Evolutionary conservation across 1,140 invertebrate species (phyloP), one percentile per base, ranked within the genome.

Genomic region (Hyles euphorbiae): DNA sequence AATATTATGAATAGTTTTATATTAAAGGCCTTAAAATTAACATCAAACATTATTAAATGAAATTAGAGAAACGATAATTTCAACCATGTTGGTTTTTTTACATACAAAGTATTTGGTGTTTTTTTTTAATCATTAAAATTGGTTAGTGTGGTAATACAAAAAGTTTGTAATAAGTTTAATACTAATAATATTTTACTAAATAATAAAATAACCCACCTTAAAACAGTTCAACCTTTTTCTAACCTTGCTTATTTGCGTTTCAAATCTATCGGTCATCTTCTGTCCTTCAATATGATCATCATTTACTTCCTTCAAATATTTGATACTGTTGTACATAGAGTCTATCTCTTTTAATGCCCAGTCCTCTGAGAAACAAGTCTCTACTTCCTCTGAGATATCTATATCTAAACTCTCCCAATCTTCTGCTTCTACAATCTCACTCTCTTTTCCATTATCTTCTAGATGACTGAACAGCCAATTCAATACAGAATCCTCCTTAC

Each of bases 291-390:
- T 56, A 12, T 63, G 51, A 52, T 80, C 61, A 56, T 80, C 69
- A 0, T 71, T 78, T 0, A 81, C 50, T 68, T 83, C 75, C 51
- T 72, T 73, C 1, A 83, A 56, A 58, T 75, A 80, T 60, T 72
- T 75, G 5, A 81, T 78, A 56, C 68, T 83, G 49, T 78, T 76
- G 5, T 60, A 54, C 72, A 86, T 72, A 3, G 74, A 78, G 56
- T 83, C 72, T 50, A 83, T 83, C 68, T 83, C 79, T 53, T 73
- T 76, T 9, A 70, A 53, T 34, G 76, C 72, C 63, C 57, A 70
- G 33, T 76, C 50, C 63, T 83, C 74, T 53, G 81, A 82, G 53
- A 83, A 86, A 65, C 78, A 83, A n/a, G 73, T 77, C 32, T 72
- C 68, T 49, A 86, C 61, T 63, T 63, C 65, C 34, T 72, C 67